These are phyloP conservation scores for Cassiopea andromeda DNA, from an alignment of 30 jellyfish, hydroid and myxozoan genomes.

Conservation along the genomic window DNA sequence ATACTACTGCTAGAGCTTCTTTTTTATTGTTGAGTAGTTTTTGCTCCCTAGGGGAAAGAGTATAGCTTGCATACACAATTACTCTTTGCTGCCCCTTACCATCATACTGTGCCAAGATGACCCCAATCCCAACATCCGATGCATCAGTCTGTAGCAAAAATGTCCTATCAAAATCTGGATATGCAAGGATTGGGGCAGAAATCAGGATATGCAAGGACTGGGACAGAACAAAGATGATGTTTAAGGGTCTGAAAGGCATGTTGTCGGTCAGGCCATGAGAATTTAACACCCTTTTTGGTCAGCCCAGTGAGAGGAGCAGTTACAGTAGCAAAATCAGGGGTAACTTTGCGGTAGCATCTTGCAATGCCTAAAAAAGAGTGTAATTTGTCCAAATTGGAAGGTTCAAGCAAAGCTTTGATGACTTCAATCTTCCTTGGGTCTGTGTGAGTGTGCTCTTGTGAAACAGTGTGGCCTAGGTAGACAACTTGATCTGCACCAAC, in stretches of 20 bases:
- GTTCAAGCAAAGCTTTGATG: background rate
- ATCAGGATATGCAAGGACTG: background rate
- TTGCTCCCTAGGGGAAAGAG: constrained; percentile 18
- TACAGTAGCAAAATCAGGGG: constrained; percentile 41
- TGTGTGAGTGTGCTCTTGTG: constrained; percentile 23
- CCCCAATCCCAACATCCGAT: constrained; percentile 2
- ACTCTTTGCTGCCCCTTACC: constrained; percentile 18
- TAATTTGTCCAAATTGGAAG: background rate
- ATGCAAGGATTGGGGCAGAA: background rate
- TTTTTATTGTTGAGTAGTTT: constrained; percentile 18
- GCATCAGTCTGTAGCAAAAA: constrained; percentile 7
- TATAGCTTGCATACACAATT: constrained; percentile 54
- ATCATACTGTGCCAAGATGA: constrained; percentile 34
- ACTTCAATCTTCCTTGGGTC: constrained; percentile 10
- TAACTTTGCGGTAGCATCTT: constrained; percentile 56
- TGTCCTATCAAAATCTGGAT: constrained; percentile 28
- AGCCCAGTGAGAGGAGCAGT: constrained; percentile 45
- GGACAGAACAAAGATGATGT: constrained; percentile 37
- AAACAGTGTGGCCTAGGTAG: constrained; percentile 55
- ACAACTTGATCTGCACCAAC: constrained; percentile 34
- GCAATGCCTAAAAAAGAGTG: constrained; percentile 57
- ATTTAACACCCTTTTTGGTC: background rate
- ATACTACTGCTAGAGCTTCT: constrained; percentile 58
- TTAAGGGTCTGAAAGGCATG: constrained; percentile 36
- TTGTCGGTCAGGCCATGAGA: background rate